Percentiles rank a stretch among this genome's conserved stretches.
These are phyloP conservation scores for Drosophila niveifrons DNA, from an alignment of 2,888 invertebrate species.

Conservation along the genomic window DNA sequence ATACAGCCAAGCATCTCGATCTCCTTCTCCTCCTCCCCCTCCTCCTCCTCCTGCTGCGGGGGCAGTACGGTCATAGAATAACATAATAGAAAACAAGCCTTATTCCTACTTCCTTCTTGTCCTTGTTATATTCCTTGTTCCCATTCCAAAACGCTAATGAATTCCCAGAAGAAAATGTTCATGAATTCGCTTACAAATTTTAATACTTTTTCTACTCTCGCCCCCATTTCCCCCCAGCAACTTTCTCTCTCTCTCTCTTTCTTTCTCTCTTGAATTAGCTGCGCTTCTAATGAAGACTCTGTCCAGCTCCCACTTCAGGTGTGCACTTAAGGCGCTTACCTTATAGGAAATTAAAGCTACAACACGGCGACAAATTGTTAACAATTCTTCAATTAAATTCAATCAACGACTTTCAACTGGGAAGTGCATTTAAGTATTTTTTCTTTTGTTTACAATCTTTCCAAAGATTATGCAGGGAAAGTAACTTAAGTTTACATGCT, in stretches of 20 bases:
- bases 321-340: neutral
- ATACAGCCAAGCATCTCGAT: conserved; percentile 48
- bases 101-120: conserved; percentile 19
- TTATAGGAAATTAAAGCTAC: neutral
- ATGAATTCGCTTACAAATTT: conserved; percentile 77
- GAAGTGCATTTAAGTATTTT: too few species aligned
- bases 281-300: conserved; percentile 22
- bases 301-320: conserved; percentile 13
- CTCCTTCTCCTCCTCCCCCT: too few species aligned
- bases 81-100: conserved; percentile 70
- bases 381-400: neutral
- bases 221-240: neutral
- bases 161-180: conserved; percentile 79
- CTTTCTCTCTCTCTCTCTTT: neutral
- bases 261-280: conserved; percentile 31
- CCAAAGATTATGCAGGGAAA: too few species aligned
- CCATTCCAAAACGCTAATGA: conserved; percentile 68
- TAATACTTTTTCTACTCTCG: conserved; percentile 73
- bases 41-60: neutral
- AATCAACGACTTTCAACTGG: too few species aligned
- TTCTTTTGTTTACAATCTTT: too few species aligned
- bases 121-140: conserved; percentile 17
- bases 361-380: neutral
- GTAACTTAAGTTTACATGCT: too few species aligned
- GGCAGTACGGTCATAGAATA: conserved; percentile 66